A percentile compares a stretch with the other conserved stretches of the same genome.
Conservation (phyloP, 53 echinoderm and acorn worm genomes). For the Paracentrotus lividus region DNA sequence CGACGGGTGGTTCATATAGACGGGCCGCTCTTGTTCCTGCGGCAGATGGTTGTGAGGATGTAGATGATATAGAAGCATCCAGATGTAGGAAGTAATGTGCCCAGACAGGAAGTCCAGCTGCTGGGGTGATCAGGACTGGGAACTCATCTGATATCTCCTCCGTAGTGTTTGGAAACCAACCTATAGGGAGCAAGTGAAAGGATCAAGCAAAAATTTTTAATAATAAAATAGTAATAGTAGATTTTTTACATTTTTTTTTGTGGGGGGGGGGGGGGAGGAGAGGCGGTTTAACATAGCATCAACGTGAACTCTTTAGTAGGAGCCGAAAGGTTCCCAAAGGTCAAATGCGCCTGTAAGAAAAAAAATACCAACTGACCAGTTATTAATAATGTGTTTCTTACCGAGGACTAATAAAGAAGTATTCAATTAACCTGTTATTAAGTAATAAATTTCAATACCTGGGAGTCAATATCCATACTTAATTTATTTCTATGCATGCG, state of each 20-base stretch:
- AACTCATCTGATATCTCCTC: constrained; percentile 88
- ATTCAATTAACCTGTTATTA: no score
- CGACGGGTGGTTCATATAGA: constrained; percentile 83
- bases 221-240: not conserved
- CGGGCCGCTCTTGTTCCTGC: constrained; percentile 76
- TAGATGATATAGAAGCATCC: constrained; percentile 83
- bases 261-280: not conserved
- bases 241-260: not conserved
- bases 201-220: not conserved
- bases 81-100: constrained; percentile 87
- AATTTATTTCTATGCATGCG: no score
- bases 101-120: constrained; percentile 93
- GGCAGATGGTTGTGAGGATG: constrained; percentile 77
- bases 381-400: no score
- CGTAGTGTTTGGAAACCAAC: constrained; percentile 82
- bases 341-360: no score
- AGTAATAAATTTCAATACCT: no score
- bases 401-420: no score
- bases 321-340: no score
- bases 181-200: constrained; percentile 68
- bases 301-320: no score
- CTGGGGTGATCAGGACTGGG: constrained; percentile 83
- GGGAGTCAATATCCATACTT: no score
- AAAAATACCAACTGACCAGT: no score
- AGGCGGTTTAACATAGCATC: no score